These are phyloP conservation scores for Netelia virgata DNA, from an alignment of 2,888 invertebrate species.

Conservation along the genomic window DNA sequence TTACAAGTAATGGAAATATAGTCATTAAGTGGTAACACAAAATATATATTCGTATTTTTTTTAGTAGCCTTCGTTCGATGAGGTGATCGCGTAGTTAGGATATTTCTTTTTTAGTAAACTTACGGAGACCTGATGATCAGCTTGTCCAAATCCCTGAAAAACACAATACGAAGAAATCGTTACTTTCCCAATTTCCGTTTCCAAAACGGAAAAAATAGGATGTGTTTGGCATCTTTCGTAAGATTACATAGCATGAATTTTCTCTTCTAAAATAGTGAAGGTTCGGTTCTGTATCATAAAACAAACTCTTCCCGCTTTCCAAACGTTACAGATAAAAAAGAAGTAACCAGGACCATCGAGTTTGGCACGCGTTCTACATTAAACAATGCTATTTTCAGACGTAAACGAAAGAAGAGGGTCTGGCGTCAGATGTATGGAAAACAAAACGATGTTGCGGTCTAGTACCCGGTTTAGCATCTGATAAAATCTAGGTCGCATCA, in stretches of 20 bases:
- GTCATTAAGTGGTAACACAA: background rate
- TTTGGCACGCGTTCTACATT: slow-evolving; percentile 36
- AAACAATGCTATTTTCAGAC: slow-evolving; percentile 42
- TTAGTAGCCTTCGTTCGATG: slow-evolving; percentile 93
- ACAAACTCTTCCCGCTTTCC: slow-evolving; percentile 4
- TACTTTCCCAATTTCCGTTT: background rate
- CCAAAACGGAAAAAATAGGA: background rate
- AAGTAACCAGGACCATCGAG: slow-evolving; percentile 10
- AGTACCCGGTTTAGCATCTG: slow-evolving; percentile 19
- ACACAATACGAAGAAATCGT: slow-evolving; percentile 40
- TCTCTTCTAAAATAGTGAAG: background rate
- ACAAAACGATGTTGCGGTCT: background rate
- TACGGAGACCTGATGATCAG: slow-evolving; percentile 93
- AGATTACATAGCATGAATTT: background rate
- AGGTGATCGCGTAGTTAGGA: slow-evolving; percentile 91
- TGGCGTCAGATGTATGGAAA: background rate
- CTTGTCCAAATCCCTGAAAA: slow-evolving; percentile 94
- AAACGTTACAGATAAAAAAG: slow-evolving; percentile 28
- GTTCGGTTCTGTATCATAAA: background rate
- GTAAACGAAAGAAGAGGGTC: slow-evolving; percentile 31
- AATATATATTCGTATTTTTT: slow-evolving; percentile 16
- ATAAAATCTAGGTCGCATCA: slow-evolving; percentile 16
- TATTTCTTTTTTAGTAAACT: slow-evolving; percentile 91
- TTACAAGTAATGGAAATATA: background rate
- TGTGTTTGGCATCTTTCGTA: background rate